Conservation (phyloP, 1,140 invertebrate genomes). For the Frieseomelitta varia region DNA sequence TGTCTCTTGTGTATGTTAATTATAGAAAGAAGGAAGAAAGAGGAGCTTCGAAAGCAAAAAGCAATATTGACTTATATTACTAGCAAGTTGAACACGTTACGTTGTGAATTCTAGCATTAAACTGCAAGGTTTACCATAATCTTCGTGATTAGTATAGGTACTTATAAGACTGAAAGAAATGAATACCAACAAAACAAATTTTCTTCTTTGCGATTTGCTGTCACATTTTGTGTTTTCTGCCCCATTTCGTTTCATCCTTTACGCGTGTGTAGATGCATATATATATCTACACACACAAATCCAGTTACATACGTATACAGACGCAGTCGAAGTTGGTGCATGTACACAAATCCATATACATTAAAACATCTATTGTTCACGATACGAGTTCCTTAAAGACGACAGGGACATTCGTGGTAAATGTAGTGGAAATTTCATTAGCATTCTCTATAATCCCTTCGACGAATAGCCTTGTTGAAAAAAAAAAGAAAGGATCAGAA, state of each 20-base stretch:
- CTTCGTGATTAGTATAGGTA: conserved; percentile 52
- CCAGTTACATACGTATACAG: background rate
- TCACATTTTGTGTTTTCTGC: background rate
- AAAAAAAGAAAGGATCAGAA: background rate
- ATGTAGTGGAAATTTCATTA: conserved; percentile 37
- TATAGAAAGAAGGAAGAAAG: background rate
- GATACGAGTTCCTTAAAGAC: conserved; percentile 11
- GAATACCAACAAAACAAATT: conserved; percentile 43
- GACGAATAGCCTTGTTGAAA: background rate
- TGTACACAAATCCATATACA: background rate
- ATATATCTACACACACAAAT: background rate
- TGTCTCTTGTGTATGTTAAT: background rate
- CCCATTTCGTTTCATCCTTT: background rate
- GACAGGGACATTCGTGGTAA: conserved; percentile 23
- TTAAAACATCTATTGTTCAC: conserved; percentile 16
- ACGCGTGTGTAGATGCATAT: background rate
- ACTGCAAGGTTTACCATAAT: background rate
- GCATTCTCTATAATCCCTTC: conserved; percentile 17
- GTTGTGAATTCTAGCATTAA: background rate
- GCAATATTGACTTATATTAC: background rate
- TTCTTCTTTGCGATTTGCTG: conserved; percentile 27
- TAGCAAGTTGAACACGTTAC: background rate
- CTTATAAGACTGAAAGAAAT: conserved; percentile 74
- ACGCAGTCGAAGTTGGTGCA: background rate
- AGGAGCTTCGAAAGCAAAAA: background rate